Base-by-base conservation (phyloP, 2,113 vertebrate species). In the Bambusicola thoracicus region DNA sequence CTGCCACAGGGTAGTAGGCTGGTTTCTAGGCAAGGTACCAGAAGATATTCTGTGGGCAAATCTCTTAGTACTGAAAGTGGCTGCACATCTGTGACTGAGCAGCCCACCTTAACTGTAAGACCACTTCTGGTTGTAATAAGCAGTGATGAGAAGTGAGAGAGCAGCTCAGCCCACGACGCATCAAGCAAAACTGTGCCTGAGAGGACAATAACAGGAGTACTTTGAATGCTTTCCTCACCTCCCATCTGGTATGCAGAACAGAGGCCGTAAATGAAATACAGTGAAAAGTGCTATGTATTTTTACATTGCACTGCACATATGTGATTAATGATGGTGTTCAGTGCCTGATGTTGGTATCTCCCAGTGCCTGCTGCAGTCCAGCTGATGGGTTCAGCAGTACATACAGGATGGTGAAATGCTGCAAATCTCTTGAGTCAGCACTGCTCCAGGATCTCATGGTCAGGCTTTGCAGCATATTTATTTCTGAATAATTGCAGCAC, bases 191-290 rank as follows among this genome's bases (percentile, higher is more conserved):
- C 36, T 38, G 72, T 84, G 7, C 59, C 41, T 59, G 29, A 59
- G 44, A 87, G 25, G 20, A 79, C 40, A 73, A 5, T n/a, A 87
- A 51, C 8, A 51, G n/a, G 8, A 63, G 4, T 44, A 49, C 36
- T 89, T 44, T 62, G 62, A 70, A 67, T 18, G 62, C 7, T 43
- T 77, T 32, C 19, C 11, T 32, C 16, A 89, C 63, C 73, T 78
- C 74, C 53, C 84, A 91, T 93, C 81, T 91, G 87, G 84, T 41
- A 61, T 27, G 40, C 87, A 93, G 84, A 94, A 41, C 21, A 46
- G 59, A 81, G 70, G 78, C 89, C 77, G 38, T 1, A 69, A 72
- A 85, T 80, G 46, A 95, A 74, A 90, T 66, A 30, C 73, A 74
- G 41, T 22, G 16, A 74, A 74, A 87, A 85, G 56, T 69, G 36